These are phyloP conservation scores for Larimichthys polyactis DNA, from an alignment of 2,113 vertebrate species.

Conservation along the genomic window DNA sequence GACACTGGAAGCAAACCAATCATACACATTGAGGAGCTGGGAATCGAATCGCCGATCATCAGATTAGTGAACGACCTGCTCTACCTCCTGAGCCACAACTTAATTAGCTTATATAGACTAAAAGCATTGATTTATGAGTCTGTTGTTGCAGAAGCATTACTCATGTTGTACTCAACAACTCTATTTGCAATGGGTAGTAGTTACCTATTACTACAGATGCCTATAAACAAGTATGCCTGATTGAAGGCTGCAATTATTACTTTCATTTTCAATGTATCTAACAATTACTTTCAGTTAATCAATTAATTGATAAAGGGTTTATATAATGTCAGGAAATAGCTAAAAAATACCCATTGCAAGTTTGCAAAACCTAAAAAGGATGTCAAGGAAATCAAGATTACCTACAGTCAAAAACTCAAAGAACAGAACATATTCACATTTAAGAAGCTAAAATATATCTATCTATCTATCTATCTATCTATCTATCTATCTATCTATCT, in stretches of 20 bases:
- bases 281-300: no score
- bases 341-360: background rate
- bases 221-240: background rate
- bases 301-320: background rate
- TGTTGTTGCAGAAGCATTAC: background rate
- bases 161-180: background rate
- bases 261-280: background rate
- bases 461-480: no score
- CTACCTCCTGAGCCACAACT: no score
- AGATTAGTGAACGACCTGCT: no score
- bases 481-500: no score
- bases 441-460: no score
- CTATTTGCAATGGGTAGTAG: background rate
- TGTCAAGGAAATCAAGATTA: no score
- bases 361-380: background rate
- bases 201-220: background rate
- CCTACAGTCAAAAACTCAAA: no score
- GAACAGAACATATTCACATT: no score
- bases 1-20: no score
- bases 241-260: background rate
- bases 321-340: background rate
- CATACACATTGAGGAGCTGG: no score
- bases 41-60: no score
- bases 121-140: background rate
- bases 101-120: background rate